Percentiles rank a stretch among this genome's conserved stretches.
These are phyloP conservation scores for Pseudopodoces humilis DNA, from an alignment of 2,113 vertebrate genomes.

Conservation along the genomic window DNA sequence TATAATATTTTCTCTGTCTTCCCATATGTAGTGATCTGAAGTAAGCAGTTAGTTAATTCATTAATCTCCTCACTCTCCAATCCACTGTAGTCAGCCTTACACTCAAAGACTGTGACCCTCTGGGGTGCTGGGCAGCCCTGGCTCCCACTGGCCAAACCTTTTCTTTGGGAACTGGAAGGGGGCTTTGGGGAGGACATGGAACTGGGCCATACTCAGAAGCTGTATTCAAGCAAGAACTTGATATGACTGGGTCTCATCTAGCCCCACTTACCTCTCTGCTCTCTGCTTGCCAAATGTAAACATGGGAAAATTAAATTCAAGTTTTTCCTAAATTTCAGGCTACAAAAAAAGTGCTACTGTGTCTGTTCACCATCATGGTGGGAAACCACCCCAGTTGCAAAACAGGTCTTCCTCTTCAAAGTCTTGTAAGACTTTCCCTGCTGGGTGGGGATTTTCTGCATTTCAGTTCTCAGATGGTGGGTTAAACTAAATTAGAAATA, in stretches of 20 bases:
- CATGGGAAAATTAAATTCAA: background rate
- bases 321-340: background rate
- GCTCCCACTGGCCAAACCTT: background rate
- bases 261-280: background rate
- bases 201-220: background rate
- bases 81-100: background rate
- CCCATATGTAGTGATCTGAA: background rate
- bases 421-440: background rate
- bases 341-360: background rate
- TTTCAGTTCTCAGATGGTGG: background rate
- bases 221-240: background rate
- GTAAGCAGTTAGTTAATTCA: background rate
- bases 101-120: background rate
- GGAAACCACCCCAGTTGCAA: constrained; percentile 3
- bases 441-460: constrained; percentile 15
- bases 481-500: background rate
- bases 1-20: background rate
- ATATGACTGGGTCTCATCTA: background rate
- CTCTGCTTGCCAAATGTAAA: background rate
- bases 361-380: background rate
- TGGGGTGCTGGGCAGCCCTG: background rate
- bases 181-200: background rate
- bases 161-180: background rate
- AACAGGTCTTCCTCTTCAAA: constrained; percentile 23
- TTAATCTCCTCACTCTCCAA: background rate